Base-by-base conservation (phyloP, 2,888 invertebrate genomes). In the Hyposoter didymator region DNA sequence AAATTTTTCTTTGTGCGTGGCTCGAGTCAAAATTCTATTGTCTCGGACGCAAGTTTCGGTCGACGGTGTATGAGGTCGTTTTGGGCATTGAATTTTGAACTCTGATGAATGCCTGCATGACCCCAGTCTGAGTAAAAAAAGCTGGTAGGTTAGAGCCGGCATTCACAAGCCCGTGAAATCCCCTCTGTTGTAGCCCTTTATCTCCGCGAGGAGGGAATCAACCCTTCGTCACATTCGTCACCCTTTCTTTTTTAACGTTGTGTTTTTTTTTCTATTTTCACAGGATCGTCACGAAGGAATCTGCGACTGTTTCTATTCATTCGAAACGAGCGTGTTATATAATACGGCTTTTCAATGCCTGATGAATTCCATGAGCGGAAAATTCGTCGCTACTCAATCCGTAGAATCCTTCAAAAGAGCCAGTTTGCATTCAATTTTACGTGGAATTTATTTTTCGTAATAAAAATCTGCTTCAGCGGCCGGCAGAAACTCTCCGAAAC, bases 161-260 rank as follows among this genome's bases (percentile, higher is more conserved):
- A 43, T 66, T 55, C 6, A 32, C 72, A 45, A 64, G 32, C 67
- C 81, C 74, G 74, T 74, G 66, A 74, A 74, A 78, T 81, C 28
- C 67, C 67, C 64, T 55, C 39, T 52, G 17, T 39, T 19, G 70
- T 55, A 12, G 10, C 43, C 64, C 84, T 70, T 82, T 82, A 78
- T 82, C 67, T 66, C 52, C 4, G 6, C 6, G 6, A 47, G 73
- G 45, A 74, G 64, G 45, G 49, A 81, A 47, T 49, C 55, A 52
- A 67, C 19, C 84, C 82, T 82, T 85, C 64, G 74, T 78, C 39
- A 47, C 45, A 74, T 78, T 74, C 72, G 64, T 52, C 74, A 59
- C 67, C 74, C 82, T 22, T 45, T 67, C 28, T 4, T 49, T 49
- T 35, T 32, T n/a, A 0, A 19, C 39, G 43, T 12, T 19, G 17